Base-by-base conservation (phyloP, 2,888 invertebrate species). In the Trissolcus brochymenae region DNA sequence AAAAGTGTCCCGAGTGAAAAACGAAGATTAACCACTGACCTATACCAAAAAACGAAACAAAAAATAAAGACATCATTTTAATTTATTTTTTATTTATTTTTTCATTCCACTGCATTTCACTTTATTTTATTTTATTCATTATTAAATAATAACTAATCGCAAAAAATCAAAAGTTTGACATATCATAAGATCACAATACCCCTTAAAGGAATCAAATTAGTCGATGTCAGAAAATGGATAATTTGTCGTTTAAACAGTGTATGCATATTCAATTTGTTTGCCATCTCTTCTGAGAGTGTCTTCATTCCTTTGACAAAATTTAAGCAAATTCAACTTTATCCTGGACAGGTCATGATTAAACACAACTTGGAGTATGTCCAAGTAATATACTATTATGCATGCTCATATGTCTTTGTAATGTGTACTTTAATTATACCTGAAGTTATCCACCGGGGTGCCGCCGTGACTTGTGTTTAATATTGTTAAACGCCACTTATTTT, bases 341-440 rank as follows among this genome's bases (percentile, higher is more conserved):
- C 78, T 35, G 9, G 43, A 55, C 65, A 56, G 64, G 66, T 62
- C 66, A 66, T 71, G 78, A 78, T 78, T 74, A 74, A 78, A 74
- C 53, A 66, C 65, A 67, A 62, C 59, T 78, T 78, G 78, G 78
- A 60, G 54, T 7, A 54, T 46, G 50, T 65, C 74, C 78, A 78
- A 68, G 49, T 61, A 56, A 71, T 55, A 60, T 67, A 59, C 57
- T 62, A 71, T 78, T 65, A 74, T 67, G 51, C 66, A 74, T 71
- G 50, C 57, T 70, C 70, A 56, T 57, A 49, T 61, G 17, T 46
- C 16, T 46, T 46, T 46, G 46, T 46, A 49, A 46, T 43, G 4
- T n/a, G 14, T 14, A 35, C 29, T 50, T 17, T 53, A 46, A 46
- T 46, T 46, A 16, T 46, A 4, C 16, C 14, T 46, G 14, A 46